Evolutionary conservation across 2,113 vertebrate genomes (phyloP).

Genomic region (Eleginops maclovinus): DNA sequence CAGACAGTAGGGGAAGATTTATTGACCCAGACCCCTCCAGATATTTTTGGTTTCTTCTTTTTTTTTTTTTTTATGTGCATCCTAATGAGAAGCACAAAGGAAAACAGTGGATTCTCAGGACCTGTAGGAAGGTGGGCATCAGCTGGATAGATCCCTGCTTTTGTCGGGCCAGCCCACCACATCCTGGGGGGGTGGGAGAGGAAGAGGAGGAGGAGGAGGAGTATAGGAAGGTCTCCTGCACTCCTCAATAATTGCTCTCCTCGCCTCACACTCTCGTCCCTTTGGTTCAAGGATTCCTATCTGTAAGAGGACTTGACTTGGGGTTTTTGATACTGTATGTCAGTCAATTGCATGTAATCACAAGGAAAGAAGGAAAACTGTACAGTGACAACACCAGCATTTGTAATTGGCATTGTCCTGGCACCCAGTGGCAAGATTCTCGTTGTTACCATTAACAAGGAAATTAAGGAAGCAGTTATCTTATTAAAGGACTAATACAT

Average conservation of each 20-base stretch:
- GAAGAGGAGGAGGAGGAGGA: conserved; percentile 45
- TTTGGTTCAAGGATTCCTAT: conserved; percentile 74
- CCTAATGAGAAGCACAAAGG: conserved; percentile 66
- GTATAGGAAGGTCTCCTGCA: conserved; percentile 57
- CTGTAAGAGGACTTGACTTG: conserved; percentile 75
- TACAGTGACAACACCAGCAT: conserved; percentile 82
- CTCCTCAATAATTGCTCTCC: conserved; percentile 66
- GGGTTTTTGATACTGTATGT: conserved; percentile 82
- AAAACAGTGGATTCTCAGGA: conserved; percentile 84
- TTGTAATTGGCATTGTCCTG: conserved; percentile 83
- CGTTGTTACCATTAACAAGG: conserved; percentile 80
- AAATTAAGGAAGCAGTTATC: conserved; percentile 84
- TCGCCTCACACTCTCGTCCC: conserved; percentile 65
- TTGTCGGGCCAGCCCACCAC: conserved; percentile 75
- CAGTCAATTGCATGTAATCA: conserved; percentile 83
- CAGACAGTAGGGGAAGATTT: conserved; percentile 70
- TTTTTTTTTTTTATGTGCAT: conserved; percentile 65
- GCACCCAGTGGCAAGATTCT: conserved; percentile 79
- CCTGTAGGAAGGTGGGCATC: conserved; percentile 81
- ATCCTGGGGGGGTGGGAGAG: conserved; percentile 50
- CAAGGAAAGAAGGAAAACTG: conserved; percentile 70
- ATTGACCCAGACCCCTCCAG: conserved; percentile 74
- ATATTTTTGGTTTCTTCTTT: conserved; percentile 55
- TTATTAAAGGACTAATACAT: conserved; percentile 87
- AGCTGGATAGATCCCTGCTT: conserved; percentile 80